phyloP scores from a whole-genome alignment of 2,113 vertebrate species.

The Polypterus bichir region DNA sequence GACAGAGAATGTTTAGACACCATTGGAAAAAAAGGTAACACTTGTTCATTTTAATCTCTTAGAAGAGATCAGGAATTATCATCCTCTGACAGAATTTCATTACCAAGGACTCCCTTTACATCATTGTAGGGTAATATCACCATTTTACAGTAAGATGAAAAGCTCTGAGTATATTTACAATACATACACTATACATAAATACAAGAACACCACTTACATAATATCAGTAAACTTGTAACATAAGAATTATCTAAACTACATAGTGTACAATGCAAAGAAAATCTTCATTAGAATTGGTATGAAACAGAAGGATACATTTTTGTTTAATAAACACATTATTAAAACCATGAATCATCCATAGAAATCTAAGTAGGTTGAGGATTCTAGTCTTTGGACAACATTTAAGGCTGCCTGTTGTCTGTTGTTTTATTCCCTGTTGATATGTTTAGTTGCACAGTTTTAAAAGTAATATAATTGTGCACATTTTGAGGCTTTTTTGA shows the following conservation, averaged over 20 bases:
- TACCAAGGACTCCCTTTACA: slow-evolving; percentile 81
- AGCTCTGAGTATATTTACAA: slow-evolving; percentile 98
- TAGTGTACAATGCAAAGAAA: slow-evolving; percentile 74
- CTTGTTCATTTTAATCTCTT: slow-evolving; percentile 77
- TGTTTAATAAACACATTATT: slow-evolving; percentile 30
- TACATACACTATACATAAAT: slow-evolving; percentile 99
- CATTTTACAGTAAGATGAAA: slow-evolving; percentile 86
- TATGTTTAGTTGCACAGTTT: no score
- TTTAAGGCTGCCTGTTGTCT: slow-evolving; percentile 15
- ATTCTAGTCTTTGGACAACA: slow-evolving; percentile 25
- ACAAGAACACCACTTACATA: slow-evolving; percentile 97
- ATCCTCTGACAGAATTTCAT: slow-evolving; percentile 75
- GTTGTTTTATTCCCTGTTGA: not conserved
- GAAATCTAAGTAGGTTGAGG: slow-evolving; percentile 25
- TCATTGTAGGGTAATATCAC: slow-evolving; percentile 76
- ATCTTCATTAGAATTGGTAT: slow-evolving; percentile 66
- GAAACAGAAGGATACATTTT: slow-evolving; percentile 50
- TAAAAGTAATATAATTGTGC: no score
- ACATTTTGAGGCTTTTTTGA: no score
- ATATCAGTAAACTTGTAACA: slow-evolving; percentile 92
- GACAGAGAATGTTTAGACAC: slow-evolving; percentile 93
- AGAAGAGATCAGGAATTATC: slow-evolving; percentile 74
- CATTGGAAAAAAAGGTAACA: slow-evolving; percentile 66
- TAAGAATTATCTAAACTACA: slow-evolving; percentile 83
- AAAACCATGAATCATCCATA: slow-evolving; percentile 31